Conservation (phyloP, 2,888 invertebrate genomes). For the Drosophila mimetica region DNA sequence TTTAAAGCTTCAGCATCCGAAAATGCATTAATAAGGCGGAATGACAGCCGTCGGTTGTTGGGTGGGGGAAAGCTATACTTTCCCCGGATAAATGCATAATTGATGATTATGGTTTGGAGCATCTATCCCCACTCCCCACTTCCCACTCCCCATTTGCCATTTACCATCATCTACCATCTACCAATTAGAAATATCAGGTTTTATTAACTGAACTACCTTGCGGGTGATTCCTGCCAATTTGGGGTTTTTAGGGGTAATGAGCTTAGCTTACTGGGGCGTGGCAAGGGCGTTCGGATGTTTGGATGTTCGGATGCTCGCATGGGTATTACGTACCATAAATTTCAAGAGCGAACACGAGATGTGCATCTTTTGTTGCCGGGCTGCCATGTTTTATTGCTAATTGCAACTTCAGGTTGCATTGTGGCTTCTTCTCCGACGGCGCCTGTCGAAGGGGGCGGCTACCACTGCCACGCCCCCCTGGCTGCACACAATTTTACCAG, state of each 20-base stretch:
- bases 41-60: background rate
- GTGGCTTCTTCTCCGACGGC: slow-evolving; percentile 32
- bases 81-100: slow-evolving; percentile 24
- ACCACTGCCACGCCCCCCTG: background rate
- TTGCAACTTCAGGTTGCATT: slow-evolving; percentile 54
- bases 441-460: slow-evolving; percentile 17
- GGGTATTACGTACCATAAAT: slow-evolving; percentile 3
- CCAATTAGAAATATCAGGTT: slow-evolving; percentile 37
- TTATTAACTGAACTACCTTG: slow-evolving; percentile 19
- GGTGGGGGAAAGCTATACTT: background rate
- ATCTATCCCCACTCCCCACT: background rate
- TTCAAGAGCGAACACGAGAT: slow-evolving; percentile 4
- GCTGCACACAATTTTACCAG: background rate
- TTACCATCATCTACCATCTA: background rate
- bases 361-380: slow-evolving; percentile 26
- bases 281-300: too few relatives aligned
- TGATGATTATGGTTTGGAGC: slow-evolving; percentile 26
- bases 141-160: background rate
- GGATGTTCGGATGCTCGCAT: background rate
- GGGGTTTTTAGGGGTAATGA: slow-evolving; percentile 17
- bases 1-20: slow-evolving; percentile 7
- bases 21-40: slow-evolving; percentile 11
- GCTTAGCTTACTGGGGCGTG: slow-evolving; percentile 11
- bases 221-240: slow-evolving; percentile 15
- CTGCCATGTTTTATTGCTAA: slow-evolving; percentile 54